phyloP scores from a whole-genome alignment of 1,140 invertebrate genomes.

The Monomorium pharaonis region DNA sequence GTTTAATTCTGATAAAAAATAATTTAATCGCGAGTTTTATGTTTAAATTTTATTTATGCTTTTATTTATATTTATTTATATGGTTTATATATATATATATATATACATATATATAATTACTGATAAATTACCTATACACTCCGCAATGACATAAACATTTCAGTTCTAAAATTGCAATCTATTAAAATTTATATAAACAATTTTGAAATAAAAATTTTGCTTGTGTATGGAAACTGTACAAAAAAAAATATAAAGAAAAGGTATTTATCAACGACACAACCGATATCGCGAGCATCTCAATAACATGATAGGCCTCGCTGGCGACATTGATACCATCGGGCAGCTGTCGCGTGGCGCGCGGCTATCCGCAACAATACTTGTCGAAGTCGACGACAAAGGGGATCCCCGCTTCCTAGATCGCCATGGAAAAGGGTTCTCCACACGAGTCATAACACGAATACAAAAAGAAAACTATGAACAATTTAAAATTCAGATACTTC shows the following conservation, averaged over 20 bases:
- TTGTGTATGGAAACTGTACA: background rate
- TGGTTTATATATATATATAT: background rate
- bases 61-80: background rate
- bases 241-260: background rate
- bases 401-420: slow-evolving; percentile 39
- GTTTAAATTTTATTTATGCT: background rate
- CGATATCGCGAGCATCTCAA: slow-evolving; percentile 44
- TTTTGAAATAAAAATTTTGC: background rate
- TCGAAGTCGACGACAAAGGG: slow-evolving; percentile 63
- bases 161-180: background rate
- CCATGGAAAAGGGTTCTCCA: slow-evolving; percentile 38
- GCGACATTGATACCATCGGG: slow-evolving; percentile 67
- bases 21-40: background rate
- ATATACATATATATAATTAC: too few relatives aligned
- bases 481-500: background rate
- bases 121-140: background rate
- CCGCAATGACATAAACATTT: background rate
- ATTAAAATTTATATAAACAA: background rate
- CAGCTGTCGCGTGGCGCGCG: slow-evolving; percentile 67
- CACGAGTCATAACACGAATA: background rate
- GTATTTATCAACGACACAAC: slow-evolving; percentile 9
- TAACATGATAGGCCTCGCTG: slow-evolving; percentile 32
- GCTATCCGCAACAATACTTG: slow-evolving; percentile 61
- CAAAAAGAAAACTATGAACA: background rate
- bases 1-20: background rate